Evolutionary conservation across 2,888 invertebrate species (phyloP).

Genomic region (Xestia rhomboidea): DNA sequence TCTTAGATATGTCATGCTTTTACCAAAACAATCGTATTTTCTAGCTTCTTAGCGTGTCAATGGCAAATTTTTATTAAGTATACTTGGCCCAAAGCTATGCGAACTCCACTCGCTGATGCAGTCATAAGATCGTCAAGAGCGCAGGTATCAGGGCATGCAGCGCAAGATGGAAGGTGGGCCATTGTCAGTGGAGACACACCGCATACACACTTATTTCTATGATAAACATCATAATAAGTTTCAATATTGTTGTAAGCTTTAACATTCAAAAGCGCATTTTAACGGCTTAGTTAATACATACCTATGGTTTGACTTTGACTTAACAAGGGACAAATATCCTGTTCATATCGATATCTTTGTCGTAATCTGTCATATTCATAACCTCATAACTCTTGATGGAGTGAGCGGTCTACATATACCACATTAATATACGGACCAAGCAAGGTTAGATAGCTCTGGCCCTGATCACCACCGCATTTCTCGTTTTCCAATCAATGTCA

Average conservation of each 20-base stretch:
- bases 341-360: not conserved
- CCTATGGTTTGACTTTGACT: not conserved
- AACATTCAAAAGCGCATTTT: not conserved
- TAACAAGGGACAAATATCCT: not conserved
- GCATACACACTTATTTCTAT: not conserved
- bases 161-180: too few relatives aligned
- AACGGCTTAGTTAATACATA: not conserved
- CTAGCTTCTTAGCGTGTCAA: too few relatives aligned
- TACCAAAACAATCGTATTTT: not conserved
- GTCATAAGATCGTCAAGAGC: too few relatives aligned
- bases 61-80: too few relatives aligned
- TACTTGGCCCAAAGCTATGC: too few relatives aligned
- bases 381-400: constrained; percentile 16
- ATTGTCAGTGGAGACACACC: too few relatives aligned
- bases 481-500: constrained; percentile 16
- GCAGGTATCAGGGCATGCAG: too few relatives aligned
- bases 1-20: not conserved
- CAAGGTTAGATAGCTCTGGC: constrained; percentile 19
- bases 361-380: not conserved
- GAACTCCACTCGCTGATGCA: too few relatives aligned
- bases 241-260: not conserved
- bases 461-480: constrained; percentile 29
- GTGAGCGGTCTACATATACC: constrained; percentile 13
- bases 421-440: constrained; percentile 36
- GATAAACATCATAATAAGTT: not conserved